Base-by-base conservation (phyloP, 2,797 vertebrate species). In the Lagorchestes hirsutus region DNA sequence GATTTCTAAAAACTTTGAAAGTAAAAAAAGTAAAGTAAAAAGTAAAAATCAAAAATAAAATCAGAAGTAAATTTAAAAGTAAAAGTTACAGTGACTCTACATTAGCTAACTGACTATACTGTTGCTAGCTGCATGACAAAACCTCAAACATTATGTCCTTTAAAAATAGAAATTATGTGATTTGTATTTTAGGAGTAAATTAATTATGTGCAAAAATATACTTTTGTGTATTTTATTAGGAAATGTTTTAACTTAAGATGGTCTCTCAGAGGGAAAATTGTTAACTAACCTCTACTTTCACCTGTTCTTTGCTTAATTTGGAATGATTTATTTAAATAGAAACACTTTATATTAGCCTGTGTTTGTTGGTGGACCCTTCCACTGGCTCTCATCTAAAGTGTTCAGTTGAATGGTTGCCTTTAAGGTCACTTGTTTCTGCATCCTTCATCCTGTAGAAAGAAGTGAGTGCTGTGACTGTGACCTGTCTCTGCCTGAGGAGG, bases 21-120 rank as follows among this genome's bases (percentile, higher is more conserved):
- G 57, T 57, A 9, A 28, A 57, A 57, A 28, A 57, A 57, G 56
- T 58, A 58, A 57, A 57, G 56, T 28, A 28, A 58, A 28, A 28
- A 58, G 57, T 28, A 58, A 58, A 58, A 58, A 58, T 58, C 6
- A 18, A 56, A 56, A 4, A 22, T 5, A 56, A 56, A 56, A 56
- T 28, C 24, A 22, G 27, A 58, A 10, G 27, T 27, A 57, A 57
- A 58, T 91, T 92, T 96, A 90, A 95, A 91, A 95, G 90, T 87
- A 95, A 94, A 94, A 94, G 46, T 6, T 29, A 56, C 29, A 28
- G 31, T 11, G 22, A 93, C 11, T 56, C 55, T 58, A 62, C 22
- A 34, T 95, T 55, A 31, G 5, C 12, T 28, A 1, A 2, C 58
- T 52, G 18, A 16, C 67, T 52, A 54, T 94, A 52, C 22, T 58